Percentiles rank a stretch among this genome's conserved stretches.
Conservation (phyloP, 2,888 invertebrate species). For the Drosophila cracens region DNA sequence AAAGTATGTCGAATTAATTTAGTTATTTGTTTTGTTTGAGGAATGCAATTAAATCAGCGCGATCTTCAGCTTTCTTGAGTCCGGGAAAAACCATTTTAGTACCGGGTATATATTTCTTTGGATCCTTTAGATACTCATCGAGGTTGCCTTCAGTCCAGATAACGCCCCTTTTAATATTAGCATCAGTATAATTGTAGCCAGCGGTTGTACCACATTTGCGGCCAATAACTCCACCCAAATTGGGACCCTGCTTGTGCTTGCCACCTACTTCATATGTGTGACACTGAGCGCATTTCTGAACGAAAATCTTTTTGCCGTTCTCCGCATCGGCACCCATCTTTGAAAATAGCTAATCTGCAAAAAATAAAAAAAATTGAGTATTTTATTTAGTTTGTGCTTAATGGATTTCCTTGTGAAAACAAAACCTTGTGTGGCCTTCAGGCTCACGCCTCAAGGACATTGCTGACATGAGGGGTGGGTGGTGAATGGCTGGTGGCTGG, state of each 20-base stretch:
- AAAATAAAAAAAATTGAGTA: not conserved
- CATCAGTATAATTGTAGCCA: slow-evolving; percentile 96
- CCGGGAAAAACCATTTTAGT: slow-evolving; percentile 99
- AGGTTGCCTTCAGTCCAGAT: slow-evolving; percentile 96
- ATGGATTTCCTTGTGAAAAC: slow-evolving; percentile 31
- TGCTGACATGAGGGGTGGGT: slow-evolving; percentile 33
- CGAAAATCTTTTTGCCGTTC: slow-evolving; percentile 98
- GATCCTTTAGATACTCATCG: slow-evolving; percentile 97
- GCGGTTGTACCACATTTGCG: slow-evolving; percentile 97
- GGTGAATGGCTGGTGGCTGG: slow-evolving; percentile 11
- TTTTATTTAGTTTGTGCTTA: slow-evolving; percentile 17
- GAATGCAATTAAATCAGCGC: slow-evolving; percentile 97
- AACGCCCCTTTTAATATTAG: slow-evolving; percentile 98
- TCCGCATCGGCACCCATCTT: slow-evolving; percentile 94
- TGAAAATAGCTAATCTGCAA: slow-evolving; percentile 25
- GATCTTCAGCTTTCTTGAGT: slow-evolving; percentile 96
- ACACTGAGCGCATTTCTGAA: slow-evolving; percentile 98
- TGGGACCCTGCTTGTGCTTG: slow-evolving; percentile 98
- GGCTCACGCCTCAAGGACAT: slow-evolving; percentile 60
- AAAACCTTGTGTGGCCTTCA: slow-evolving; percentile 47
- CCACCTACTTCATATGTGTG: slow-evolving; percentile 96
- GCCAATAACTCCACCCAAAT: slow-evolving; percentile 94
- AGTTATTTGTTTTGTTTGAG: slow-evolving; percentile 86
- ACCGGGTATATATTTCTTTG: slow-evolving; percentile 99
- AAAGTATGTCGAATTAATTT: not conserved